Conservation (phyloP, 2,113 vertebrate genomes). For the Microcebus griseorufus region DNA sequence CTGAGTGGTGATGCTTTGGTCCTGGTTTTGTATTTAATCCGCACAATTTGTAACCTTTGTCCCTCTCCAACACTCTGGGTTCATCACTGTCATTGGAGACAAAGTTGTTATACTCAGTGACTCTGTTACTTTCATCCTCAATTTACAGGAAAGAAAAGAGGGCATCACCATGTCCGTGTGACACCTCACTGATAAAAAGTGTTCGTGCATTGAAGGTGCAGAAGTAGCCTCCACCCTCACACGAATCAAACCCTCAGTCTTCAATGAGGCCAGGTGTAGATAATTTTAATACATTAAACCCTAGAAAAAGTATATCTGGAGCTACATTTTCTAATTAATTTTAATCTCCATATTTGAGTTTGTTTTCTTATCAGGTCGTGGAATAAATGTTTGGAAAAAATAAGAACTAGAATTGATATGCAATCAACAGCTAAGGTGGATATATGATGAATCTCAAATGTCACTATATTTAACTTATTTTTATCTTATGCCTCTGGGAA, state of each 20-base stretch:
- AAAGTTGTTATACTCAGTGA: background rate
- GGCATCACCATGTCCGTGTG: background rate
- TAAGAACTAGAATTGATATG: background rate
- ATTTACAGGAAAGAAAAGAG: background rate
- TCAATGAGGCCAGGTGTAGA: background rate
- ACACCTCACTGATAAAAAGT: background rate
- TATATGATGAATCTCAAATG: background rate
- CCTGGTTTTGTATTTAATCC: background rate
- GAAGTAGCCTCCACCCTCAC: background rate
- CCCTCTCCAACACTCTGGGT: background rate
- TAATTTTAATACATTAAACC: background rate
- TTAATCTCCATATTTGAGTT: slow-evolving; percentile 2
- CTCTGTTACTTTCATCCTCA: background rate
- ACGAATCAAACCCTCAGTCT: background rate
- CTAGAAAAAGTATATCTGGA: background rate
- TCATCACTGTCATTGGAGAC: background rate
- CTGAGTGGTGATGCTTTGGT: background rate
- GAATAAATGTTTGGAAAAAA: background rate
- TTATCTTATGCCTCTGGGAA: slow-evolving; percentile 2
- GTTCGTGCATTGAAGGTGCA: background rate
- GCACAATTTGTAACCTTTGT: background rate
- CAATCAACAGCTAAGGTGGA: background rate
- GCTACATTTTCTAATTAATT: background rate
- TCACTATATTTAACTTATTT: background rate
- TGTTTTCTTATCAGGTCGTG: background rate